Evolutionary conservation across 2,113 vertebrate species (phyloP), one percentile per base, ranked within the genome.

Genomic region (Tauraco erythrolophus): DNA sequence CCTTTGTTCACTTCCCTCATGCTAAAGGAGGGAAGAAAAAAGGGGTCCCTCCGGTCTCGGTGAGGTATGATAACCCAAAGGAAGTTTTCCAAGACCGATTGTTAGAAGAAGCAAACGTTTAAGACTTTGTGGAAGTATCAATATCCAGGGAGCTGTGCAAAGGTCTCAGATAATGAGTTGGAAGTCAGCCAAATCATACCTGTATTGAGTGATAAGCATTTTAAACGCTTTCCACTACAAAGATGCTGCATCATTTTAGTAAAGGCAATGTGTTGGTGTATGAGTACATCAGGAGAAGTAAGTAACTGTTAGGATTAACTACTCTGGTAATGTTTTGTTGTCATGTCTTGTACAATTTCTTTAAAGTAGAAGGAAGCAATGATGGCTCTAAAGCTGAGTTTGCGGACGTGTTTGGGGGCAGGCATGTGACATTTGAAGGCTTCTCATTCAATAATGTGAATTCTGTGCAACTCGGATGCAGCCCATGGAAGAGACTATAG

Each of bases 361-460:
- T 70, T 15, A 1, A 33, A 71, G 16, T 9, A 22, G 43, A 69
- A 56, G 22, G 69, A 78, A 77, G n/a, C 10, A 24, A 10, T 1
- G 5, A 21, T 56, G 74, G 23, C 61, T 88, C 82, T 45, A 3
- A 62, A 33, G 14, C 16, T 41, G 43, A 66, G 33, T 46, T 72
- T 88, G 33, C 4, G 39, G 27, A 8, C 7, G 50, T 92, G 48
- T 51, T 58, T 54, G 33, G 10, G 41, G 10, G 31, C 8, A 24
- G 14, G 37, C 0, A 0, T 31, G 35, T 22, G 30, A 14, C 11
- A 18, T 14, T 8, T 14, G 53, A 27, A 64, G 31, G 24, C 15
- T 46, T 7, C 39, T 60, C 16, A 4, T 28, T 54, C 0, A 43
- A 43, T 11, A 41, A 43, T 43, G 41, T 43, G 41, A 43, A 43